Conservation (phyloP, 2,797 vertebrate species). For the Glossophaga mutica region DNA sequence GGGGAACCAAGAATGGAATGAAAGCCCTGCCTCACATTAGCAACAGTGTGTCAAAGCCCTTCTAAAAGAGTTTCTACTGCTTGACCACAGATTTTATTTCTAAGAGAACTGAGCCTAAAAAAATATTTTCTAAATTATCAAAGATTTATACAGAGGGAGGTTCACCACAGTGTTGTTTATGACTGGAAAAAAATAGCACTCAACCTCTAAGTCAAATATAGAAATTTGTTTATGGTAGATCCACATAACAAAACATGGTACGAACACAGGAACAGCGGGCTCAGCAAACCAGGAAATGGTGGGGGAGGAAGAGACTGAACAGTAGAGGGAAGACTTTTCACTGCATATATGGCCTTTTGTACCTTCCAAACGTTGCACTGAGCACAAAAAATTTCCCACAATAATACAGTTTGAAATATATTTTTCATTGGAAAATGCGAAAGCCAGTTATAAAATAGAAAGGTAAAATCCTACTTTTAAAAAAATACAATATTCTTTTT, state of each 20-base stretch:
- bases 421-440: conserved; percentile 14
- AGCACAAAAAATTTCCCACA: not conserved
- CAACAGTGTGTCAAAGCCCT: not conserved
- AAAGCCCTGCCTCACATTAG: not conserved
- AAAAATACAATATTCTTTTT: not conserved
- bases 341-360: not conserved
- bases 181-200: not conserved
- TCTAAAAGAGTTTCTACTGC: not conserved
- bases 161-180: not conserved
- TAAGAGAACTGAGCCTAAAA: not conserved
- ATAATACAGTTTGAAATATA: not conserved
- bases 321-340: not conserved
- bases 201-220: not conserved
- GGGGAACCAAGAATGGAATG: not conserved
- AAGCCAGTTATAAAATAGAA: not conserved
- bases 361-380: not conserved
- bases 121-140: not conserved
- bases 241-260: not conserved
- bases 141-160: not conserved
- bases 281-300: not conserved
- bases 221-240: not conserved
- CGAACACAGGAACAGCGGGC: not conserved
- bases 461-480: not conserved
- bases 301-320: not conserved
- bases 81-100: not conserved